Base-by-base conservation (phyloP, 2,888 invertebrate genomes). In the Agrotis clavis region DNA sequence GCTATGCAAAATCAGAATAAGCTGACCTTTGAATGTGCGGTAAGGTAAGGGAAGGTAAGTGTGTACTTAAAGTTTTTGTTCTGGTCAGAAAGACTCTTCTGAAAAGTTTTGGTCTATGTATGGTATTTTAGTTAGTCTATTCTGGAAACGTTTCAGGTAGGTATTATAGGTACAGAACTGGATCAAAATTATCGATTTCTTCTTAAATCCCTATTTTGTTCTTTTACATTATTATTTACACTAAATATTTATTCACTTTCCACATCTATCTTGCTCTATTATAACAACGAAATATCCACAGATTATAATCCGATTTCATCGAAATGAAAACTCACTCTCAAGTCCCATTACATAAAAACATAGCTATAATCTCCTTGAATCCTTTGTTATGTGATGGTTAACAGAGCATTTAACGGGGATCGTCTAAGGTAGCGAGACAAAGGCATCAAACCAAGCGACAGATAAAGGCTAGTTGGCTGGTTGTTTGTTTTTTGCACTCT, bases 401-500 rank as follows among this genome's bases (percentile, higher is more conserved):
- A 83, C 86, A 83, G 83, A 86, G 84, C 82, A 79, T 84, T 84
- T 86, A 87, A 86, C 81, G 74, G 84, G 80, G 84, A 78, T 68
- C 72, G 75, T 79, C 75, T 77, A 74, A 84, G 74, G 72, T 68
- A 71, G 35, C 79, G 74, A 86, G 82, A 86, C 85, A 87, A 91
- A 89, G 87, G 87, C 87, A 87, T 86, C 86, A 90, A 88, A 88
- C 87, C 87, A 85, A 87, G 89, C 87, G 90, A 86, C 87, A 71
- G 77, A 86, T 79, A 83, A 84, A 79, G 75, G 78, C 81, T 77
- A 77, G 69, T 74, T 82, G 63, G 67, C 74, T 74, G 79, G 53
- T 67, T 82, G 79, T 77, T 78, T 82, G 59, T 70, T 79, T 83
- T 85, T 84, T 86, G 70, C 67, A 67, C 75, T 71, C 64, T 77